phyloP scores from a whole-genome alignment of 2,888 invertebrate species.

The Morpho deidamia region DNA sequence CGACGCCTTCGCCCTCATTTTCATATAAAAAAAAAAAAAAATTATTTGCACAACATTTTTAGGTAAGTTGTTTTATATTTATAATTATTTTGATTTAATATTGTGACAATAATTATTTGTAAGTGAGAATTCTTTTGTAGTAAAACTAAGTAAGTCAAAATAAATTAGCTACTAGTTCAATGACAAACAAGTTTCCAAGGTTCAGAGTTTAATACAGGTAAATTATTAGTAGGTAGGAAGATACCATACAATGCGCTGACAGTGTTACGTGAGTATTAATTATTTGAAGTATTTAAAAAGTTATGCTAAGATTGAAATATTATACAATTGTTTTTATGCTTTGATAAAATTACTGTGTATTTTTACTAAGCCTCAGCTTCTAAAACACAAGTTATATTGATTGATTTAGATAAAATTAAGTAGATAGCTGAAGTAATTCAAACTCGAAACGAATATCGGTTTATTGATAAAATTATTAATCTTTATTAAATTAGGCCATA shows the following conservation, averaged over 20 bases:
- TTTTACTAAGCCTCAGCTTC: no score
- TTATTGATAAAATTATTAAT: neutral
- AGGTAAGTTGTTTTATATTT: slow-evolving; percentile 29
- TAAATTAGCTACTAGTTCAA: slow-evolving; percentile 5
- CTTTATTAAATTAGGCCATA: neutral
- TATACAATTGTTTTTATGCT: neutral
- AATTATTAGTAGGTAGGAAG: neutral
- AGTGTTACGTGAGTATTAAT: neutral
- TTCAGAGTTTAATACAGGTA: slow-evolving; percentile 11
- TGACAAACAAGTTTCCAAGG: slow-evolving; percentile 22
- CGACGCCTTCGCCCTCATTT: slow-evolving; percentile 22
- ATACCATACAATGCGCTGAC: neutral
- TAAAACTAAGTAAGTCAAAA: slow-evolving; percentile 3
- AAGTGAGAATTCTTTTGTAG: neutral
- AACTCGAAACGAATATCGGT: neutral
- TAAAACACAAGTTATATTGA: neutral
- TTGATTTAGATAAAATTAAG: neutral
- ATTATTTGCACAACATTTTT: slow-evolving; percentile 46
- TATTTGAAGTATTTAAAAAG: neutral
- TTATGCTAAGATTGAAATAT: neutral
- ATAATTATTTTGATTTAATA: neutral
- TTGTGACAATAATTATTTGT: neutral
- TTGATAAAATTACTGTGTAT: no score
- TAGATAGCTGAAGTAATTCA: neutral
- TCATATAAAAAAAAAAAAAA: slow-evolving; percentile 11